Base-by-base conservation (phyloP, 2,113 vertebrate genomes). In the Corythaeola cristata region DNA sequence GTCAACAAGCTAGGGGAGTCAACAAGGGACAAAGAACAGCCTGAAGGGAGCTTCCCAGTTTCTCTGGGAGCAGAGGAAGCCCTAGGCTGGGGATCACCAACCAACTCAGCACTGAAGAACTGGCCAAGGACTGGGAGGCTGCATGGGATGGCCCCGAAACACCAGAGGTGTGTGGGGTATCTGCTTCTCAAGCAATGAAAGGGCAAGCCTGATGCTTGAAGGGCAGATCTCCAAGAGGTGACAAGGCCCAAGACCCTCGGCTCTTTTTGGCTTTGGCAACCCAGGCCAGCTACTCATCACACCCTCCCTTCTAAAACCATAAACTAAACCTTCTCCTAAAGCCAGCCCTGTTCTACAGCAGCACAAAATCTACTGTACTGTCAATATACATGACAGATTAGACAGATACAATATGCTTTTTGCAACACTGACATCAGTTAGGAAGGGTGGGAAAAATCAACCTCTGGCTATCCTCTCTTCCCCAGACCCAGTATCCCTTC, bases 321-420 rank as follows among this genome's bases (percentile, higher is more conserved):
- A 83, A 59, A 28, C 30, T 39, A 12, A 60, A 26, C 12, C 23
- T 33, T 66, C 33, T 67, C 11, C 47, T 37, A 62, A 56, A 80
- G 63, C 39, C 53, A 60, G 50, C 33, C 35, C 50, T 47, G 24
- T 47, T 55, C 28, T 24, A 35, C 44, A 56, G 16, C 37, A 64
- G 14, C 59, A 9, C 44, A 75, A 71, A 74, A 58, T 11, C 23
- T 69, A 3, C 32, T 41, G 5, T 24, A 44, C 45, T 56, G 26
- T 77, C n/a, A 49, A 8, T 44, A 8, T 9, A 24, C 0, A 1
- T 68, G 45, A 72, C 26, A 66, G 33, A 39, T 4, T 4, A 2
- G n/a, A n/a, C 39, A 49, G 26, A 45, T 12, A 23, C 35, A 35
- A 6, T 19, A 22, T 1, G 1, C 26, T n/a, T 66, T 67, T 5